Evolutionary conservation across 1,140 invertebrate species (phyloP), one percentile per base, ranked within the genome.

Genomic region (Drosophila biarmipes): DNA sequence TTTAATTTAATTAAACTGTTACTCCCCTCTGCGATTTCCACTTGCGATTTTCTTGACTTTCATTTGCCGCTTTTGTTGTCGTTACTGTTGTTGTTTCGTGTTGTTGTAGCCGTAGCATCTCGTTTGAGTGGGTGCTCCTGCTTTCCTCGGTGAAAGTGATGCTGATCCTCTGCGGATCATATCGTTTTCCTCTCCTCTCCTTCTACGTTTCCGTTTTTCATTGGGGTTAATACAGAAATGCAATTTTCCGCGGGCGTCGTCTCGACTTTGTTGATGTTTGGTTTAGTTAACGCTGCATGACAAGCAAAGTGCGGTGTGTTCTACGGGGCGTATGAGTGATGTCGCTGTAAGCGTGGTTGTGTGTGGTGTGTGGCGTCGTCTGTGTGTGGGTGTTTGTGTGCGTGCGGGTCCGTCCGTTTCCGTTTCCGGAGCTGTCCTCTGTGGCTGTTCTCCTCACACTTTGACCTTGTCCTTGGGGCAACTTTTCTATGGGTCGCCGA

Each of bases 221-320:
- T 24, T 24, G 24, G 53, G 73, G 71, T 79, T 82, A 84, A 81
- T 90, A 90, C 87, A 90, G 89, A 90, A 91, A 90, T 90, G 87
- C 87, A 90, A 90, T 90, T 84, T 69, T 90, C 68, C 80, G 87
- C 82, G 80, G 80, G 58, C 78, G 87, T 90, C 87, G 89, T 90
- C 87, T 90, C 87, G 72, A 82, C 89, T 89, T 89, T 63, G 68
- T 84, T 89, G 84, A 49, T 89, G 84, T 77, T 82, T 87, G 73
- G 79, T 79, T 84, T 54, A 79, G 73, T 79, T 79, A 64, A 62
- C 53, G 82, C 78, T 87, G 82, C 82, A 68, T 86, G 80, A 85
- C 80, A 86, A 86, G 82, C 82, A 86, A 87, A 87, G 82, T 86
- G 82, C 84, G 80, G 72, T 69, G 73, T 49, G 55, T 46, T 55